Evolutionary conservation across 2,888 invertebrate species (phyloP).

Genomic region (Cephus nigrinus): DNA sequence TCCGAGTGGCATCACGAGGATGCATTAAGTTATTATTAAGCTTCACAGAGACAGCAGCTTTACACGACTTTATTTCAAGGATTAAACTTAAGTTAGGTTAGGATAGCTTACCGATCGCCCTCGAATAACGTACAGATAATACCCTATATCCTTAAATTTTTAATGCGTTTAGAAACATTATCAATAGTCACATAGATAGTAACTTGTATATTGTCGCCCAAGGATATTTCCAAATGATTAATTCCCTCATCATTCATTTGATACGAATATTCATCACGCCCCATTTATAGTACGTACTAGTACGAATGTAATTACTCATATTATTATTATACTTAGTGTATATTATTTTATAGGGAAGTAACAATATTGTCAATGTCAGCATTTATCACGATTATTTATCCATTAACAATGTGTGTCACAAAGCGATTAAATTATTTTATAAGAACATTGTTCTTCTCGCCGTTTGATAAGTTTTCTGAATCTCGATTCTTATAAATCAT

Average conservation of each 20-base stretch:
- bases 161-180: background rate
- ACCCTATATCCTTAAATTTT: no score
- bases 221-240: background rate
- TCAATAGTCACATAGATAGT: background rate
- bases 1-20: no score
- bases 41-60: no score
- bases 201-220: background rate
- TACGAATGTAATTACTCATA: no score
- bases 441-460: background rate
- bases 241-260: background rate
- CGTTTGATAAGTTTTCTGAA: background rate
- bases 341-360: background rate
- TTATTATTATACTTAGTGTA: no score
- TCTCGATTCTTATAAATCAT: background rate
- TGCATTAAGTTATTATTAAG: no score
- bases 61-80: no score
- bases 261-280: background rate
- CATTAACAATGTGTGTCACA: background rate
- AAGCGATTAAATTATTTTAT: background rate
- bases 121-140: background rate
- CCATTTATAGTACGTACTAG: background rate
- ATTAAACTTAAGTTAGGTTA: background rate
- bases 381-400: background rate
- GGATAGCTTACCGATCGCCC: background rate
- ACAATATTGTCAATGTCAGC: background rate